Evolutionary conservation across 2,797 vertebrate species (phyloP), one percentile per base, ranked within the genome.

Genomic region (Malurus splendens): DNA sequence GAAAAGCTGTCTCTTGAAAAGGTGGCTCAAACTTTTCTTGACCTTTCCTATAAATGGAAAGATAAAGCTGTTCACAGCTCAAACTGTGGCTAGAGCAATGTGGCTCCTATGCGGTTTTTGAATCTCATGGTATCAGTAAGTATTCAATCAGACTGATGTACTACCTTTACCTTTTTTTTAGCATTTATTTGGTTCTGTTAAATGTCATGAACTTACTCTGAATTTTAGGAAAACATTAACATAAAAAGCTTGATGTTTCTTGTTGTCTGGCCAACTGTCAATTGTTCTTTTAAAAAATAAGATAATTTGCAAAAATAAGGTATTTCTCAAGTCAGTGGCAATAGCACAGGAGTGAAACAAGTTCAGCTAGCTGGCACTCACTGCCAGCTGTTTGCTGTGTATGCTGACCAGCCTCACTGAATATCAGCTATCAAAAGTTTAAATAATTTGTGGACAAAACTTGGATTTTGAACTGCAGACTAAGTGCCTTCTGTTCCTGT

Each of bases 1-100:
- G 64, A 81, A 82, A 90, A 81, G 61, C 72, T 72, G 48, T 66
- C 65, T 81, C 78, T 54, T 64, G 61, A 80, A 82, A 90, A 91
- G 73, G 80, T 86, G 79, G 33, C 66, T 86, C 52, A 47, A 60
- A 55, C 45, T 82, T 82, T 66, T 56, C 71, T 83, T 82, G 85
- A 92, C 73, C 92, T 90, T 81, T 81, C 50, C 85, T 91, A 78
- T 66, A 87, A 89, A 94, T 42, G 73, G 79, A 87, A 94, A 87
- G 76, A 73, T 83, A 83, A 78, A 93, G 45, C 67, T 36, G 0
- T 71, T 64, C 10, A 3, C 13, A 11, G 74, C 72, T 88, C 85
- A 72, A 89, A 36, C 32, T 73, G 62, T 14, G 48, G 45, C 71
- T 73, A 47, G 25, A 72, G 28, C 42, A 76, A 36, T 38, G n/a